Percentiles rank a stretch among this genome's conserved stretches.
Evolutionary conservation across 2,888 invertebrate genomes (phyloP).

Genomic region (Tuberolachnus salignus): DNA sequence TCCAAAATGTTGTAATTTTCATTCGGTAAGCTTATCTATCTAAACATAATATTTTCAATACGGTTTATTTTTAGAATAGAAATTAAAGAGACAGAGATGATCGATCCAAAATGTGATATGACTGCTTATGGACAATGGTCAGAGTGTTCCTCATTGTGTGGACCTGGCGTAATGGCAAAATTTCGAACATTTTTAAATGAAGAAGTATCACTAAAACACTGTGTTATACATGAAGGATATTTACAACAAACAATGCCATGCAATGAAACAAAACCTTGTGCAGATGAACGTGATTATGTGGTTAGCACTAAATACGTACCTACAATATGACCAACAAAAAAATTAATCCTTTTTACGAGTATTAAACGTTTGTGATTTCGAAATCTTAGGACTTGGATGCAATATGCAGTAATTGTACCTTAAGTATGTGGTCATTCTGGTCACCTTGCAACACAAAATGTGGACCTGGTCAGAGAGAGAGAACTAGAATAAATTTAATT

Average conservation of each 20-base stretch:
- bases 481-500: slow-evolving; percentile 47
- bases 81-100: neutral
- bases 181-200: slow-evolving; percentile 73
- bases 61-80: slow-evolving; percentile 10
- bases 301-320: neutral
- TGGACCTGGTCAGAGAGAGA: slow-evolving; percentile 77
- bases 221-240: slow-evolving; percentile 62
- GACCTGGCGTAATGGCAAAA: slow-evolving; percentile 82
- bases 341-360: neutral
- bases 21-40: no score
- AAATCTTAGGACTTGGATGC: slow-evolving; percentile 23
- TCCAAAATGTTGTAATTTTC: no score
- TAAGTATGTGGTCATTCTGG: slow-evolving; percentile 75
- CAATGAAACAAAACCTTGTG: slow-evolving; percentile 48
- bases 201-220: slow-evolving; percentile 76
- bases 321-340: neutral
- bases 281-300: neutral
- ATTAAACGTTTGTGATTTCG: neutral
- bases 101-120: slow-evolving; percentile 72
- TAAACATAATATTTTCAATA: neutral
- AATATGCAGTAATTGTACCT: slow-evolving; percentile 37
- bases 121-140: slow-evolving; percentile 78
- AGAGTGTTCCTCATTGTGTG: slow-evolving; percentile 83
- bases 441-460: slow-evolving; percentile 82
- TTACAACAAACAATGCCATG: slow-evolving; percentile 62